Evolutionary conservation across 2,113 vertebrate genomes (phyloP), one percentile per base, ranked within the genome.

Genomic region (Phalacrocorax brasilianus): DNA sequence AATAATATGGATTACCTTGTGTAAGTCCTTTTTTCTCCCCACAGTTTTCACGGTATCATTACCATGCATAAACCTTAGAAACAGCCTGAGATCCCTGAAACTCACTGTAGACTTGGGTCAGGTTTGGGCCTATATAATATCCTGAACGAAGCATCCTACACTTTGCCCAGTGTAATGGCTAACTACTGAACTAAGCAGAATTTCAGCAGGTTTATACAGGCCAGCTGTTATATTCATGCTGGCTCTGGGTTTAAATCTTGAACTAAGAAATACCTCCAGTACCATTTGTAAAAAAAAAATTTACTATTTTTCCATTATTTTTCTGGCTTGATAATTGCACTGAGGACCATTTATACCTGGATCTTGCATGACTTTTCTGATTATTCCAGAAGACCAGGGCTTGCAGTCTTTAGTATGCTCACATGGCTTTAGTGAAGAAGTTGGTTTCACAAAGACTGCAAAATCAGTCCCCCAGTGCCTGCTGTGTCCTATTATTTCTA

Each of bases 261-360:
- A 82, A 21, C 12, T 16, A 47, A 11, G 14, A 89, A 77, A 66
- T 26, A 71, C 0, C 5, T 72, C 14, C 76, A 11, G 11, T 44
- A 42, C 5, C 12, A 40, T 9, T 70, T 56, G 18, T 50, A 81
- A 67, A 73, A 76, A 26, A 22, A 2, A 11, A 13, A 35, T 35
- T 1, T 0, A 13, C 3, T 0, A 9, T 40, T 33, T 76, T 65
- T 42, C 20, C 14, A 24, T 35, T 1, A 4, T 42, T 66, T 74
- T 88, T 93, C 50, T 50, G 8, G 6, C 11, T 67, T 55, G 11
- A 63, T 8, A 74, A 52, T 27, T 77, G 19, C 18, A 16, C 15
- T 17, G 20, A 40, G 3, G 6, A 75, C 6, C 8, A 32, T 78
- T 84, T 71, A 59, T 35, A 67, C 6, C 11, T 71, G 6, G 12